Evolutionary conservation across 2,797 vertebrate species (phyloP), one percentile per base, ranked within the genome.

Genomic region (Orestias chungarensis): DNA sequence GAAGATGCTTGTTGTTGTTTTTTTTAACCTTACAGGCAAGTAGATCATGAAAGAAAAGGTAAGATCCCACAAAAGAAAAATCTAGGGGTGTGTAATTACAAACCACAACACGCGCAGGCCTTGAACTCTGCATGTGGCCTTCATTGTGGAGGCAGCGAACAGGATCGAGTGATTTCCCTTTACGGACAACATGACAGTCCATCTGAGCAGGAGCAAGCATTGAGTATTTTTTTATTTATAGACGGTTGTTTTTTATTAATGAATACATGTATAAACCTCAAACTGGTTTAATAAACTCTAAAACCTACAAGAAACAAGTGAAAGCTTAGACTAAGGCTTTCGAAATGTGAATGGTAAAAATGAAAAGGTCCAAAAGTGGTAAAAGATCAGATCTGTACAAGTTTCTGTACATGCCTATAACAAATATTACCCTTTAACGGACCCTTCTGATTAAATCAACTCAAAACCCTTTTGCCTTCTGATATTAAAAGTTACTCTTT

Each of bases 81-180:
- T 74, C 74, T 14, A 71, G 75, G 1, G 17, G 35, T 71, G 85
- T 46, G 70, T 91, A 89, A 93, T 92, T 89, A 91, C 80, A 93
- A 91, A 81, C 82, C 79, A 64, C 54, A 64, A 76, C 46, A 46
- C 76, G 82, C 59, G 50, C 80, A 85, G 78, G 61, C 74, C 87
- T 85, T 78, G 71, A 73, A 82, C 79, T 68, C 70, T 74, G 83
- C 84, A 88, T 91, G 85, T 87, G 88, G 89, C 87, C 71, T 74
- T 50, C 82, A 84, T 72, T 75, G 85, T 83, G 82, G 80, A 85
- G 62, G 71, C 47, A 65, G 65, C 14, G 55, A 66, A 75, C 70
- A 77, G 71, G 73, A 76, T 33, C 70, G 64, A 23, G 66, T 67
- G 71, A 57, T 50, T 68, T 73, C n/a, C 67, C 42, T 73, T 11